Base-by-base conservation (phyloP, 2,113 vertebrate genomes). In the Myocastor coypus region DNA sequence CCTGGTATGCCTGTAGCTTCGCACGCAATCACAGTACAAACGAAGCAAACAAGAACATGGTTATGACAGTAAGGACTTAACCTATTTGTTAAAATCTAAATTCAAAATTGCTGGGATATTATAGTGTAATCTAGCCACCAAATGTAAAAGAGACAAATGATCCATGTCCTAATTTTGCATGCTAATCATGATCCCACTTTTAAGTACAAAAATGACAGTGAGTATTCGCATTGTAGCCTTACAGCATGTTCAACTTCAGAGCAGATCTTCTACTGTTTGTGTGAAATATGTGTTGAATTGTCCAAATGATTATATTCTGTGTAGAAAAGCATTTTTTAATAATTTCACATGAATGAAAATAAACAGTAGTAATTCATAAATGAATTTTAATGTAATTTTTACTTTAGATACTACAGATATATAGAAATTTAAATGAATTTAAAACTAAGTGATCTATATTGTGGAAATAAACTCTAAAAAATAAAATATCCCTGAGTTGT, bases 391-490 rank as follows among this genome's bases (percentile, higher is more conserved):
- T 46, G 14, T 24, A 26, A 42, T 28, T 55, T 73, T 55, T 40
- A 40, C 59, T 82, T 71, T n/a, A 4, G 8, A 91, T 37, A 40
- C 68, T 4, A 50, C 40, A 28, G 32, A 28, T 71, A 73, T 87
- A 55, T 20, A 59, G 22, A 94, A 81, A 40, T 59, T 83, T 26
- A 40, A 7, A 2, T 90, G 68, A 17, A 14, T 11, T 85, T 77
- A 87, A 92, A 83, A 42, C 0, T 9, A 66, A 92, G n/a, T 46
- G 64, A 81, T 66, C 40, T 42, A 71, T 86, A 2, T 37, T 34
- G 52, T 28, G 80, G 73, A 94, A 92, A 83, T 55, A 87, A 94
- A 92, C 75, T 77, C 12, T 50, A 73, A 68, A n/a, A 64, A 37
- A 26, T 42, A 61, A 5, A 73, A 80, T 80, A 90, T 73, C 8